Evolutionary conservation across 2,797 vertebrate genomes (phyloP), one percentile per base, ranked within the genome.

Genomic region (Delichon dasypus): DNA sequence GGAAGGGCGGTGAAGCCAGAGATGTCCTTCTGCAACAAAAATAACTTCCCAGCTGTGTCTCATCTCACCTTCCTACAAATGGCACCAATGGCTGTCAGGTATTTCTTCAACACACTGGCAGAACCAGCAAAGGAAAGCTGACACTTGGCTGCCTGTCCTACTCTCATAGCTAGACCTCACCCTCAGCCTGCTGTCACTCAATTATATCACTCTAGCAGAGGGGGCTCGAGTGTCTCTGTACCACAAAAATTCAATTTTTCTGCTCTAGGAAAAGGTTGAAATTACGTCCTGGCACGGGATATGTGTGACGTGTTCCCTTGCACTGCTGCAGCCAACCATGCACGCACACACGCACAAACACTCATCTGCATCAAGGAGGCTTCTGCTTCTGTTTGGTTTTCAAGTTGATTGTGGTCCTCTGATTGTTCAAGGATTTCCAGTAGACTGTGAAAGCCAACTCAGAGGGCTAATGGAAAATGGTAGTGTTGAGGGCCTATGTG

Each of bases 321-420:
- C 25, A 54, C 32, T 18, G 21, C 12, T 50, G 32, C 29, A 78
- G 16, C 19, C 50, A 34, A 10, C 7, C 36, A 21, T 25, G 4
- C 0, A 21, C 29, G 4, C 0, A 0, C 25, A 19, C 23, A 29
- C 22, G 15, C 53, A 25, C 36, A 8, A 38, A 38, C 38, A 38
- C 38, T 38, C 38, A 38, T 12, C 11, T 38, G 38, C 38, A 38
- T 38, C 88, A 95, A 27, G 47, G 15, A 65, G 80, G 29, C 23
- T 38, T 34, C 90, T 84, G 19, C 36, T 66, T 89, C 55, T 65
- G 34, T 32, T 80, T 58, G 36, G 17, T 50, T 95, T 94, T 78
- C 81, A 78, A 72, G 40, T 75, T 91, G 53, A 48, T 68, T 60
- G 45, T n/a, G 34, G 30, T 81, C 65, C 68, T 89, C 77, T 65